Evolutionary conservation across 2,797 vertebrate species (phyloP), one percentile per base, ranked within the genome.

Genomic region (Austrolebias charrua): DNA sequence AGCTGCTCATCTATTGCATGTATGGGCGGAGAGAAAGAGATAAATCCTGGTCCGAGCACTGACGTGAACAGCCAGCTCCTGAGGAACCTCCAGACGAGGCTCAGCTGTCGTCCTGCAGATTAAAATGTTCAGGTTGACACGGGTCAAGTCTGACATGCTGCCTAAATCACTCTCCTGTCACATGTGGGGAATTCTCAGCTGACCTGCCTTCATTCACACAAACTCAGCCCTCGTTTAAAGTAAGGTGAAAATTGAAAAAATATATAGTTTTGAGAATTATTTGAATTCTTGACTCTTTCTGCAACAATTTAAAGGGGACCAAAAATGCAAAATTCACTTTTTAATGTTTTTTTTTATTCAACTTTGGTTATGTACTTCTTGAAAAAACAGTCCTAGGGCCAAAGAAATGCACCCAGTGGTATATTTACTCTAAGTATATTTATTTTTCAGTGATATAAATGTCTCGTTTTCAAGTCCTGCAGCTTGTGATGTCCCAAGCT

Each of bases 71-170:
- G 31, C 18, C 60, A 49, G 69, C 60, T 40, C 66, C 19, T 53
- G 52, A 76, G 72, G 78, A 63, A 47, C 55, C 63, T 77, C 62
- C 78, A 85, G 76, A 81, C 69, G 16, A 63, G 78, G 62, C 76
- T 91, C 92, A 91, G 90, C 89, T 91, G 91, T 90, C 88, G 75
- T 59, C 52, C 69, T 70, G 78, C 79, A 86, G 91, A 93, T 93
- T 92, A 92, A 92, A 91, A 92, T 90, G 91, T 91, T 82, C 61
- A 75, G 77, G 86, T 64, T 80, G 89, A 85, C 89, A 84, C 78
- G 29, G 87, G 85, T 90, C 83, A 84, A 81, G 74, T 77, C 78
- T 63, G 79, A 87, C 86, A 81, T 79, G 76, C 79, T 75, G 71
- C 77, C 76, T 84, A 75, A 84, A 85, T 71, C 73, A 48, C 68